phyloP scores from a whole-genome alignment of 2,888 invertebrate genomes.

The Eupithecia vulgata region DNA sequence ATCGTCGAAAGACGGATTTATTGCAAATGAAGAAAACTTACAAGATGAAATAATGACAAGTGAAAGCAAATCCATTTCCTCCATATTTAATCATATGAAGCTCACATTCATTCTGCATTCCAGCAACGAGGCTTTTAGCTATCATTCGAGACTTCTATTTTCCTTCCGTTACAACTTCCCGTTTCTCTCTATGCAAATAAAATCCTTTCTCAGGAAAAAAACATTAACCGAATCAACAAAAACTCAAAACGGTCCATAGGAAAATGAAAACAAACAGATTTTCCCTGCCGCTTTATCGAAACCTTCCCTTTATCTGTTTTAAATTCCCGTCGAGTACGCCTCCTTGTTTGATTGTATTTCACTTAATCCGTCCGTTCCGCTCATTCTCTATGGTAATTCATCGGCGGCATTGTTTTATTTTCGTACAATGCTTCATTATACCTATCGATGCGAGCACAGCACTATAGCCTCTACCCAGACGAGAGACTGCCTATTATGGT shows the following conservation, averaged over 20 bases:
- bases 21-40: neutral
- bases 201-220: slow-evolving; percentile 39
- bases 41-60: neutral
- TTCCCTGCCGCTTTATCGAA: slow-evolving; percentile 53
- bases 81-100: neutral
- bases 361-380: slow-evolving; percentile 80
- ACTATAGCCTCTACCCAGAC: slow-evolving; percentile 51
- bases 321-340: slow-evolving; percentile 67
- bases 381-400: slow-evolving; percentile 81
- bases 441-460: slow-evolving; percentile 46
- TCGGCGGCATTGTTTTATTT: slow-evolving; percentile 78
- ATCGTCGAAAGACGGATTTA: neutral
- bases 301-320: slow-evolving; percentile 59
- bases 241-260: slow-evolving; percentile 51
- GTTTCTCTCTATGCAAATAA: slow-evolving; percentile 14
- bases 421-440: slow-evolving; percentile 57
- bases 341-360: slow-evolving; percentile 78
- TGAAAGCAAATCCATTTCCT: neutral
- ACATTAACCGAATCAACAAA: slow-evolving; percentile 45
- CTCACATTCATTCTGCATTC: neutral
- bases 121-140: neutral
- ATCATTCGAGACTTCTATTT: neutral
- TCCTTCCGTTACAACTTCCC: neutral
- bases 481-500: slow-evolving; percentile 52
- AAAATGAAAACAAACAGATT: slow-evolving; percentile 60